Evolutionary conservation across 2,113 vertebrate species (phyloP), one percentile per base, ranked within the genome.

Genomic region (Mellivora capensis): DNA sequence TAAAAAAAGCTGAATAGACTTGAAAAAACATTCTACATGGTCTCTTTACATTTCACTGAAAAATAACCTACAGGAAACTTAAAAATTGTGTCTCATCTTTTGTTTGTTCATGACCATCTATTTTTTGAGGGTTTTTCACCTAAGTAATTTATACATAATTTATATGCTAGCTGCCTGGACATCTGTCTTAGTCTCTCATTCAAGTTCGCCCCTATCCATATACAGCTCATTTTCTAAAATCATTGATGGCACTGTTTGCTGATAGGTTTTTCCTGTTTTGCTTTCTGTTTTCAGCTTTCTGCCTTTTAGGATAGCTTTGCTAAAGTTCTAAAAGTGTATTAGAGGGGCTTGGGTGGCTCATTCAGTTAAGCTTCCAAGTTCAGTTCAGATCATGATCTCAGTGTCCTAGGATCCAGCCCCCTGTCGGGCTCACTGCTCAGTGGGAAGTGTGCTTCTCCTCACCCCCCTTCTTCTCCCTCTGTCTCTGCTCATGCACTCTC

Each of bases 91-190:
- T 49, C n/a, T 11, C 47, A 14, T 80, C 44, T n/a, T 21, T 81
- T 21, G n/a, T 81, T 18, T 57, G 3, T 27, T 34, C 11, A 74
- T 13, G 39, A 77, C 0, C 0, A 0, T 42, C 8, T 23, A 72
- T 74, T 64, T 87, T 69, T 5, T 3, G 42, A 6, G 42, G 42
- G 18, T 71, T 21, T 67, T 47, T 39, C 2, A 47, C 37, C 8
- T 44, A 2, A 59, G 49, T 27, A 11, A 69, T 79, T 61, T 42
- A 20, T 7, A 6, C 37, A 4, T 34, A 62, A 64, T n/a, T 54
- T 44, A 42, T 2, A 44, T 34, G 11, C 13, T 71, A 2, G 25
- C 6, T 79, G 15, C 49, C 49, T 61, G 2, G 21, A 25, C 5
- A 57, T 4, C 29, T 57, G 1, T 21, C 85, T 62, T 86, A 14